phyloP scores from a whole-genome alignment of 2,113 vertebrate species.

The human region DNA sequence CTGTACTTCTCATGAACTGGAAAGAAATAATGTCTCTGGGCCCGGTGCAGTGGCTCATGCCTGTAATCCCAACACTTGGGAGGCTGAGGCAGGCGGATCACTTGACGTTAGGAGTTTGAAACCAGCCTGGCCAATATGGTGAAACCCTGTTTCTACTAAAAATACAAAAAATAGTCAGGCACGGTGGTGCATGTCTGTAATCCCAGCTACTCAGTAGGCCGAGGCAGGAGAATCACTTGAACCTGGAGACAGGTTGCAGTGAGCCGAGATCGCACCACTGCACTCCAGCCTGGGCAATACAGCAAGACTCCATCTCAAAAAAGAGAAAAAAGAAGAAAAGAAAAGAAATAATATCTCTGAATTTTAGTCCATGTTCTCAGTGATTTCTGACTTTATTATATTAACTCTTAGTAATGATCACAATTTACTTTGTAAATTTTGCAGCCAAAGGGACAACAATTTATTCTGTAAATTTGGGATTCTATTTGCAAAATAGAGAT shows the following conservation, averaged over 20 bases:
- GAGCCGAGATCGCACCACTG: neutral
- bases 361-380: neutral
- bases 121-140: neutral
- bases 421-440: conserved; percentile 38
- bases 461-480: conserved; percentile 19
- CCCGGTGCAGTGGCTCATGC: accelerated
- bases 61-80: neutral
- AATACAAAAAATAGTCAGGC: neutral
- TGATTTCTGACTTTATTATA: neutral
- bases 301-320: neutral
- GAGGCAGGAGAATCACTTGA: neutral
- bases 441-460: too few species aligned
- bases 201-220: neutral
- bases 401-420: neutral
- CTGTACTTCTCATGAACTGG: neutral
- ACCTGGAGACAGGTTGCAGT: neutral
- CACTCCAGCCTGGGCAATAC: neutral
- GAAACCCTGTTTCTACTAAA: neutral
- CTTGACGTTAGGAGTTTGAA: neutral
- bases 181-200: neutral
- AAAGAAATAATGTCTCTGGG: neutral
- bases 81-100: neutral
- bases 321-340: neutral
- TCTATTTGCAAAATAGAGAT: conserved; percentile 7
- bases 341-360: neutral